Base-by-base conservation (phyloP, 2,888 invertebrate species). In the Drosophila conformis region DNA sequence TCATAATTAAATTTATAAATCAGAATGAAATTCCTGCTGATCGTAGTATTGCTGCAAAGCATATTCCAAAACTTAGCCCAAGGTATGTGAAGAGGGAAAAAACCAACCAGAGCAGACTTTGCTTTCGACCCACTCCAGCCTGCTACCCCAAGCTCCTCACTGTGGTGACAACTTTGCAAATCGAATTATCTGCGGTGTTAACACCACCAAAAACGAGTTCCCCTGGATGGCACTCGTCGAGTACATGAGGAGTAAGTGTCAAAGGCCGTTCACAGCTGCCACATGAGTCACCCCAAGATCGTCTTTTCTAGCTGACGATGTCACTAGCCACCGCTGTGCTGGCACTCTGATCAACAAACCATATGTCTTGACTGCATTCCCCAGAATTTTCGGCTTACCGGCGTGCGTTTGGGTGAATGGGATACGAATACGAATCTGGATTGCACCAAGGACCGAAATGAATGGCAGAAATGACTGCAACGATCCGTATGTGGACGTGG, bases 351-450 rank as follows among this genome's bases (percentile, higher is more conserved):
- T 97, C 60, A 92, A 90, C 59, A 82, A 89, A 0, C 94, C 94
- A 78, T 97, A 97, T 89, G 94, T 97, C 0, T 78, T 97, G 61
- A 97, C 97, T 0, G 95, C 67, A 91, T 96, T 21, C 96, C 96
- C 0, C 78, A 84, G 4, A 93, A 92, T 15, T 96, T 96, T 96
- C 94, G 90, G 74, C 82, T 11, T 11, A 78, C 80, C 1, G 88
- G 89, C 0, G 90, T 93, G n/a, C 92, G 93, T 29, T 70, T 93
- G 10, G 93, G 93, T 18, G 93, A 93, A 73, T 93, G 92, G 94
- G 91, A 93, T 62, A 87, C 88, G 1, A 69, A 58, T 5, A 78
- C 78, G 0, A 83, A 90, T 73, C 86, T 80, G 1, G 93, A 93
- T 73, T 93, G 93, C 77, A 83, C 80, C 46, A 69, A 48, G 1